Evolutionary conservation across 2,888 invertebrate species (phyloP), one percentile per base, ranked within the genome.

Genomic region (Agonopterix subpropinquella): DNA sequence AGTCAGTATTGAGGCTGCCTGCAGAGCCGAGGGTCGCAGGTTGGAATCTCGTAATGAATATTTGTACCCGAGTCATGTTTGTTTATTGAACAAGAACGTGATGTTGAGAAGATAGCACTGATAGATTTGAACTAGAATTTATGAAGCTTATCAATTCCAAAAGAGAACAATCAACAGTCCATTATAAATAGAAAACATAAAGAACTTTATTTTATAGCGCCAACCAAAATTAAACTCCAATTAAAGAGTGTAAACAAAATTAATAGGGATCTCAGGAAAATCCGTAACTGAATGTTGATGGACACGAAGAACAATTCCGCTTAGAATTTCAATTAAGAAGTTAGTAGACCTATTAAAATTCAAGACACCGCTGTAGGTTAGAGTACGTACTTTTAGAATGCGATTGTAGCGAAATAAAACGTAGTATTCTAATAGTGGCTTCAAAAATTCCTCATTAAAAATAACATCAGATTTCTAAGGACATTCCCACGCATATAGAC

Each of bases 251-350:
- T 64, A 64, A 70, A 67, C 57, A 64, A 63, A 68, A 66, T 73
- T 66, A 68, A 64, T 65, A 64, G 61, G 61, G 58, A 62, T 64
- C 61, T 65, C 56, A 58, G 52, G 61, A 56, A 68, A 74, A 70
- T 65, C 63, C 65, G 59, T 58, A 67, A 67, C 63, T 68, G 67
- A 75, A 73, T 71, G 68, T 71, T 72, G 73, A 75, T 73, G 65
- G 73, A 71, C 66, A 72, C 63, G 67, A 59, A 65, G 57, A 61
- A 60, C 67, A 69, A 73, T 71, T 70, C 59, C 67, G 70, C 58
- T 70, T 67, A 71, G 73, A 75, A 76, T 76, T 77, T 75, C 69
- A 77, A 78, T 77, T 77, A 75, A 70, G 69, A 73, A 78, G 75
- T 76, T 77, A 68, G 65, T 63, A 55, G 61, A 63, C 54, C 67